Conservation (phyloP, 2,888 invertebrate genomes). For the Mesorhabditis sp. region DNA sequence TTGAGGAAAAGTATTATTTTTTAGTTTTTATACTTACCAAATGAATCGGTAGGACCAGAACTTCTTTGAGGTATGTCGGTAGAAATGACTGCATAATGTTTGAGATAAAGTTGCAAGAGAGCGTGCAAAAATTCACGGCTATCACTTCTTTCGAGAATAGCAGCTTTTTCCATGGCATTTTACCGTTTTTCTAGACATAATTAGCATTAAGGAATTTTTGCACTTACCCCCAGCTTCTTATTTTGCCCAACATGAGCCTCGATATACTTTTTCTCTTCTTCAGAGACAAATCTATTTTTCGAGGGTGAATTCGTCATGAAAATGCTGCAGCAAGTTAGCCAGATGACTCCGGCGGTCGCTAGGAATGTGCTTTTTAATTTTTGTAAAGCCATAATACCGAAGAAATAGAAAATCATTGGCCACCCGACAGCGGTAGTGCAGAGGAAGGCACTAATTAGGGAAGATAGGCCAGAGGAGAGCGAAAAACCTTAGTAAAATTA, state of each 20-base stretch:
- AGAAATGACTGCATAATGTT: neutral
- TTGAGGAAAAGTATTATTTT: neutral
- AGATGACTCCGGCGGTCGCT: neutral
- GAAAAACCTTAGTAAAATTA: neutral
- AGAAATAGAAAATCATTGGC: constrained; percentile 1
- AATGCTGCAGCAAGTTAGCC: neutral
- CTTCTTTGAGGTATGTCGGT: constrained; percentile 3
- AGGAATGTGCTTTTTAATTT: neutral
- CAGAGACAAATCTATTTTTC: neutral
- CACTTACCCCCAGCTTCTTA: neutral
- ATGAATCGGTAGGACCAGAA: neutral
- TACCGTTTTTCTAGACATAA: neutral
- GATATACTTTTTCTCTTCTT: neutral
- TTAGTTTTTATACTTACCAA: neutral
- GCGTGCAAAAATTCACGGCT: neutral
- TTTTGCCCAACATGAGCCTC: neutral
- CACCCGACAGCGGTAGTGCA: neutral
- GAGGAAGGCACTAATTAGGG: neutral
- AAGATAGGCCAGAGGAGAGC: neutral
- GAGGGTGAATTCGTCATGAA: neutral
- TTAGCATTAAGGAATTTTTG: neutral
- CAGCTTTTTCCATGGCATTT: neutral
- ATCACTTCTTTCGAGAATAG: constrained; percentile 1
- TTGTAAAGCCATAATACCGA: neutral
- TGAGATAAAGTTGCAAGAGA: neutral